Evolutionary conservation across 2,113 vertebrate genomes (phyloP).

Genomic region (Thomomys bottae): DNA sequence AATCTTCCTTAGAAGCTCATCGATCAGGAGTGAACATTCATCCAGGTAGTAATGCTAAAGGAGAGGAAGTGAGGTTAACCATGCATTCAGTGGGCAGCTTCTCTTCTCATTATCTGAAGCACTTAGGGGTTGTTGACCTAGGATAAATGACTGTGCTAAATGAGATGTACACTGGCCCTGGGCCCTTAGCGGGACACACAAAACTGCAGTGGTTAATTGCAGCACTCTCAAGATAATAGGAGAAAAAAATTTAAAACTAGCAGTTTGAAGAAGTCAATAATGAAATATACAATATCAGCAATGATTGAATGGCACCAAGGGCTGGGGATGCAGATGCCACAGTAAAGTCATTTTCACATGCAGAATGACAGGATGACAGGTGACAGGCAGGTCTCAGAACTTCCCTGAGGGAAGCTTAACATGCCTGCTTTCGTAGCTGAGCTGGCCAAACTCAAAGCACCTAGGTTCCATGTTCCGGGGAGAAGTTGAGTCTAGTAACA

Average conservation of each 20-base stretch:
- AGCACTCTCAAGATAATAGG: background rate
- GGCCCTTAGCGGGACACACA: no score
- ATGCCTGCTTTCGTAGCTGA: no score
- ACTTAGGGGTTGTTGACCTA: fast-evolving
- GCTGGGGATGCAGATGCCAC: no score
- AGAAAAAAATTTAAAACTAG: no score
- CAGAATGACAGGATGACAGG: fast-evolving
- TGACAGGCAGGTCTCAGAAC: background rate
- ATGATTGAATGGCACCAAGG: no score
- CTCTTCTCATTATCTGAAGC: background rate
- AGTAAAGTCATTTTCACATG: background rate
- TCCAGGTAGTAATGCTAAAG: conserved; percentile 86
- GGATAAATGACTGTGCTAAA: background rate
- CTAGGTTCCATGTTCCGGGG: no score
- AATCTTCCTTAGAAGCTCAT: conserved; percentile 88
- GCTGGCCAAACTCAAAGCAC: background rate
- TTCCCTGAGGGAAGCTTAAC: background rate
- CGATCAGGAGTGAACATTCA: conserved; percentile 87
- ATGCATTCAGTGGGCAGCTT: background rate
- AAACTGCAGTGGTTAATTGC: background rate
- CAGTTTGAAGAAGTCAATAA: no score
- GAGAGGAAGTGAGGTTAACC: background rate
- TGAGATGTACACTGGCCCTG: no score
- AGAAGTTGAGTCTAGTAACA: no score
- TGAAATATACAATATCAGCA: no score